Evolutionary conservation across 2,113 vertebrate genomes (phyloP).

Genomic region (Cervus canadensis): DNA sequence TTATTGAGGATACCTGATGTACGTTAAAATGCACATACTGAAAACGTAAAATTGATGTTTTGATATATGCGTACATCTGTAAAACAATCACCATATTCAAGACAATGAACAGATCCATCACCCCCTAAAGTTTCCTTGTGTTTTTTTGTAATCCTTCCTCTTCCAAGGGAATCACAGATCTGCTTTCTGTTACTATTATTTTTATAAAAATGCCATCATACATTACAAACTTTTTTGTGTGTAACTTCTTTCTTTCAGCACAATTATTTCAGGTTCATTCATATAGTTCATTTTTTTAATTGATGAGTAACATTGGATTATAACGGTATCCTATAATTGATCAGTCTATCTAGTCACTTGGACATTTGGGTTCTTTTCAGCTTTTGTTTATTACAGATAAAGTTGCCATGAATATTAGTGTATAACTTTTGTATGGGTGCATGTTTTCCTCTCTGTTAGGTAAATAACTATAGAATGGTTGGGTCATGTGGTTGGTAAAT

Average conservation of each 20-base stretch:
- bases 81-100: not conserved
- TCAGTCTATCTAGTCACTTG: not conserved
- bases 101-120: not conserved
- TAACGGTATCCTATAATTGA: not conserved
- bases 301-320: not conserved
- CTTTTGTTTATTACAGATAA: not conserved
- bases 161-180: not conserved
- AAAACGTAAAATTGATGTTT: not conserved
- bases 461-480: not conserved
- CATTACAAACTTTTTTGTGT: not conserved
- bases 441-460: constrained; percentile 1
- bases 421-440: not conserved
- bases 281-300: not conserved
- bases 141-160: not conserved
- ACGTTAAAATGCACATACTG: not conserved
- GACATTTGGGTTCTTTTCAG: not conserved
- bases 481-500: not conserved
- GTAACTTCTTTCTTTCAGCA: not conserved
- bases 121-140: not conserved
- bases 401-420: not conserved
- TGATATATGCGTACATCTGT: not conserved
- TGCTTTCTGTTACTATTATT: not conserved
- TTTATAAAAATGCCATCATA: not conserved
- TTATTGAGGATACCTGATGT: not conserved
- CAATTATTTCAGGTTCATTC: not conserved